Evolutionary conservation across 1,140 invertebrate genomes (phyloP), one percentile per base, ranked within the genome.

Genomic region (Callitettix versicolor): DNA sequence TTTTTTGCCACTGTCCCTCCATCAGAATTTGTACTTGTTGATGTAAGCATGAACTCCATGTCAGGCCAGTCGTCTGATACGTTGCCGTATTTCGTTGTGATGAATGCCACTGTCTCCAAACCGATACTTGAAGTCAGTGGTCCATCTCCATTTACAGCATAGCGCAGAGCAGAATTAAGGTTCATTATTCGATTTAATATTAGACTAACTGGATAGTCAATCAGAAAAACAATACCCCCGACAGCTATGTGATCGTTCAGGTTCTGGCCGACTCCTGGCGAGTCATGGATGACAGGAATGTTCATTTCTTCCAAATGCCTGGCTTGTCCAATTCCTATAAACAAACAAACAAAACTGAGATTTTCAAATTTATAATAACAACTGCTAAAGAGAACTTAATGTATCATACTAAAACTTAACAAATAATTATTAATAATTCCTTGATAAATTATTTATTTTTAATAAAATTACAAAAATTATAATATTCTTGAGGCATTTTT

Each of bases 31-130:
- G 84, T 84, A 0, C 84, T 86, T 0, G 84, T 79, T n/a, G 86
- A 84, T 0, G 86, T 84, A 65, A 91, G 71, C 84, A 89, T 91
- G 63, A 92, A 91, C 59, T 91, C 86, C 52, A 92, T 91, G 63
- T 94, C 90, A 0, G 89, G 89, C 86, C 87, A 92, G 63, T 91
- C 88, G 55, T 89, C 84, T 0, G 78, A 77, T 54, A 79, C 71
- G 64, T 91, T 91, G 0, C 84, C 85, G 64, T 91, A 91, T 67
- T 91, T 91, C 0, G 89, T 91, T 0, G 84, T 81, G 40, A 92
- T 86, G 63, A 91, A 92, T 0, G 83, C 87, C 0, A 90, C 85
- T 0, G 85, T 82, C 69, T 91, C 88, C 40, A 92, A 67, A 0
- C 88, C 88, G 3, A 91, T 78, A 58, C 82, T 88, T 0, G 85